These are phyloP conservation scores for Torymus tubicola DNA, from an alignment of 2,888 invertebrate genomes.

Conservation along the genomic window DNA sequence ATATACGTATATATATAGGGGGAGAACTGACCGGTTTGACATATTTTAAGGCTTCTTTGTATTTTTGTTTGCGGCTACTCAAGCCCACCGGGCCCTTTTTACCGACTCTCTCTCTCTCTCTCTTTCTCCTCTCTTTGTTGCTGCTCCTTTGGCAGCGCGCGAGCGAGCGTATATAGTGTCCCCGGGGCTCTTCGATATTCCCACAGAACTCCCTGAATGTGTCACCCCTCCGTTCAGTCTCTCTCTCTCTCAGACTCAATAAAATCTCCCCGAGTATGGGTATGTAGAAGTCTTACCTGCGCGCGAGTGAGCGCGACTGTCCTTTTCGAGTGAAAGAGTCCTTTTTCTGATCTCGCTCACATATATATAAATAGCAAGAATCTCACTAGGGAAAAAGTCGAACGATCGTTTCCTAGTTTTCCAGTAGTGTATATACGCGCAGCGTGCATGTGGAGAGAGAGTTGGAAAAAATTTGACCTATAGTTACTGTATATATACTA, in stretches of 20 bases:
- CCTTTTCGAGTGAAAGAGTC: slow-evolving; percentile 29
- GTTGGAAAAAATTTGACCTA: slow-evolving; percentile 40
- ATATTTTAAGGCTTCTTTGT: slow-evolving; percentile 69
- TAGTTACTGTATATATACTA: no score
- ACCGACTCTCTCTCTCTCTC: not conserved
- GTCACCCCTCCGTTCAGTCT: slow-evolving; percentile 45
- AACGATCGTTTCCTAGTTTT: slow-evolving; percentile 17
- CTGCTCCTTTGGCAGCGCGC: slow-evolving; percentile 51
- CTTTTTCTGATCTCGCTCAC: no score
- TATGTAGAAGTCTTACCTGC: not conserved
- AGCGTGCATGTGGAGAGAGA: slow-evolving; percentile 18
- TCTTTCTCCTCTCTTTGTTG: slow-evolving; percentile 32
- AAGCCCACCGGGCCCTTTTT: slow-evolving; percentile 59
- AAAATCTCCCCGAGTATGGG: slow-evolving; percentile 40
- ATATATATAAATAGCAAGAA: no score
- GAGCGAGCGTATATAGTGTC: slow-evolving; percentile 2
- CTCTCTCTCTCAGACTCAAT: slow-evolving; percentile 49
- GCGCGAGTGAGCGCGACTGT: slow-evolving; percentile 33
- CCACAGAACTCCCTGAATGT: slow-evolving; percentile 51
- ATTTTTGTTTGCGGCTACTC: slow-evolving; percentile 72
- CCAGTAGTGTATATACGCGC: not conserved
- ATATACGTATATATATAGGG: slow-evolving; percentile 10
- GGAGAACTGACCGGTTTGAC: slow-evolving; percentile 66
- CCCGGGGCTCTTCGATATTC: slow-evolving; percentile 52
- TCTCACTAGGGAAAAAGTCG: slow-evolving; percentile 22